phyloP scores from a whole-genome alignment of 2,797 vertebrate genomes.

The Scarus forsteni region DNA sequence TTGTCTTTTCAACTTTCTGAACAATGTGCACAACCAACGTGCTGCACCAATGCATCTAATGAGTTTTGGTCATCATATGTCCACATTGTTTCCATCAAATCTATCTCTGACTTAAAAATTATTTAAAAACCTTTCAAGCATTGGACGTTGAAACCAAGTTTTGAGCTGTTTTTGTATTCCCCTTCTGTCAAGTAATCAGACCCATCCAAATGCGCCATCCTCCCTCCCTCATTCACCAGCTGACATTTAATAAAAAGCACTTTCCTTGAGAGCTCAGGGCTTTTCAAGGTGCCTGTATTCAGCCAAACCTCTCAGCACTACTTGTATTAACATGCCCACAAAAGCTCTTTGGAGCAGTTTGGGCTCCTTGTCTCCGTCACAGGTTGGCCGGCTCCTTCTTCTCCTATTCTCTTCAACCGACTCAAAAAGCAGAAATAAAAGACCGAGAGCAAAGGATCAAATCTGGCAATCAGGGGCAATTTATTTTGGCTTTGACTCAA shows the following conservation, averaged over 20 bases:
- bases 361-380: slow-evolving; percentile 40
- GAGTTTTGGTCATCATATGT: too few relatives aligned
- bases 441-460: slow-evolving; percentile 32
- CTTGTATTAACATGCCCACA: slow-evolving; percentile 57
- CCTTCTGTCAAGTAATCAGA: slow-evolving; percentile 25
- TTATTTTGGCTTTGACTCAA: slow-evolving; percentile 39
- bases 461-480: slow-evolving; percentile 45
- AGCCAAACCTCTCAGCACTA: slow-evolving; percentile 38
- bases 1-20: too few relatives aligned
- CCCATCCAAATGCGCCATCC: slow-evolving; percentile 39
- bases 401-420: slow-evolving; percentile 34
- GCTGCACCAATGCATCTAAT: too few relatives aligned
- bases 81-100: too few relatives aligned
- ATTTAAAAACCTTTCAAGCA: neutral
- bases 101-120: too few relatives aligned
- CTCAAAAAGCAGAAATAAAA: slow-evolving; percentile 45
- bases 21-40: too few relatives aligned
- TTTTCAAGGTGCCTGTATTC: slow-evolving; percentile 53
- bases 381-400: slow-evolving; percentile 35
- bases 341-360: slow-evolving; percentile 41
- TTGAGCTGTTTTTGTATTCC: slow-evolving; percentile 1
- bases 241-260: slow-evolving; percentile 32
- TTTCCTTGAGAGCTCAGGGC: slow-evolving; percentile 25
- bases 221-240: slow-evolving; percentile 24
- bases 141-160: neutral